phyloP scores from a whole-genome alignment of 2,888 invertebrate species.

The Zelleria hepariella region DNA sequence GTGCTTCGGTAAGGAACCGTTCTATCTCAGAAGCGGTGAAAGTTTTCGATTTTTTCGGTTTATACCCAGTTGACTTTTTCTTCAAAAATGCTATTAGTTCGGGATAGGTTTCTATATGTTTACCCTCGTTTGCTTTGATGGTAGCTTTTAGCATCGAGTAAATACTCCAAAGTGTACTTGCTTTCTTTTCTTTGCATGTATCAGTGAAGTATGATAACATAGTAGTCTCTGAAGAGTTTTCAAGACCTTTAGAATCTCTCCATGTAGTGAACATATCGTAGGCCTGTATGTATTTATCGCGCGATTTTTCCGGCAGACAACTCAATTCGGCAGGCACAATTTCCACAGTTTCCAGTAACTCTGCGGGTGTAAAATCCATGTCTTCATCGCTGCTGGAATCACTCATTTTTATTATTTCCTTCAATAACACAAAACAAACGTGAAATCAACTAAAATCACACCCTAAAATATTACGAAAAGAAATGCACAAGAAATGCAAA shows the following conservation, averaged over 20 bases:
- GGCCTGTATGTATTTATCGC: neutral
- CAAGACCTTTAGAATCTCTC: neutral
- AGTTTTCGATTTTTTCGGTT: neutral
- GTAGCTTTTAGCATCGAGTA: neutral
- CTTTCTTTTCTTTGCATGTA: neutral
- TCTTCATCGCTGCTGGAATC: neutral
- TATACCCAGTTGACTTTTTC: neutral
- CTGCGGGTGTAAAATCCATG: neutral
- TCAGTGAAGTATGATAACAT: neutral
- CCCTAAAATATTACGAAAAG: no score
- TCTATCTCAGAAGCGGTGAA: neutral
- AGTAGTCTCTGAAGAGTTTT: neutral
- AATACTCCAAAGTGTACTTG: neutral
- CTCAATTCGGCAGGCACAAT: neutral
- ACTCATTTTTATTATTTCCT: neutral
- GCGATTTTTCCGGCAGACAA: neutral
- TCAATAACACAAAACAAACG: no score
- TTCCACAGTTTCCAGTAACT: neutral
- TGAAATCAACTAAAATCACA: no score
- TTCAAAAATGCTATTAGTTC: neutral
- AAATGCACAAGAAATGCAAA: no score
- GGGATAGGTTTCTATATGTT: neutral
- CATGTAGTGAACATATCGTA: neutral
- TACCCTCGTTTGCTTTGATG: neutral
- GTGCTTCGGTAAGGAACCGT: neutral